Evolutionary conservation across 2,113 vertebrate genomes (phyloP).

Genomic region (Podarcis raffonei): DNA sequence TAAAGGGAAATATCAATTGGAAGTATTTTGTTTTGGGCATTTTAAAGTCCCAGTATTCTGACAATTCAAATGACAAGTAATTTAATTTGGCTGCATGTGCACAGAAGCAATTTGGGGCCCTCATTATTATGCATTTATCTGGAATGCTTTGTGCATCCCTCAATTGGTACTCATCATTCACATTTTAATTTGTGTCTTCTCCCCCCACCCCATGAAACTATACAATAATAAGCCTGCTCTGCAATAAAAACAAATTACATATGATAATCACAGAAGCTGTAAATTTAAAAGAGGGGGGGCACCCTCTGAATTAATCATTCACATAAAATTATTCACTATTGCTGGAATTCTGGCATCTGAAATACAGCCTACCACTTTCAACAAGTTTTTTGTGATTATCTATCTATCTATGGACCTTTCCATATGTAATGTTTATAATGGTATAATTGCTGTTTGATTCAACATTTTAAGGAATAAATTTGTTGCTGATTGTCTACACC

Average conservation of each 20-base stretch:
- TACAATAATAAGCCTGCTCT: conserved; percentile 4
- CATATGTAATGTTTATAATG: too few species aligned
- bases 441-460: too few species aligned
- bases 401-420: too few species aligned
- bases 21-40: background rate
- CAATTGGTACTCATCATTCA: background rate
- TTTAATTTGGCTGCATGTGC: background rate
- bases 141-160: background rate
- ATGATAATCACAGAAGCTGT: background rate
- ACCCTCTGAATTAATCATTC: background rate
- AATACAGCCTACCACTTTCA: background rate
- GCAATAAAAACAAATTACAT: background rate
- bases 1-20: background rate
- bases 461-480: too few species aligned
- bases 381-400: too few species aligned
- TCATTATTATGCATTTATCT: conserved; percentile 5
- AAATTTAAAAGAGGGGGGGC: background rate
- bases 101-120: background rate
- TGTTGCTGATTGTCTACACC: too few species aligned
- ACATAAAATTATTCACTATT: background rate
- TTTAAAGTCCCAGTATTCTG: background rate
- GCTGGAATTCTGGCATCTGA: background rate
- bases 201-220: background rate
- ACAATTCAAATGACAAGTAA: background rate
- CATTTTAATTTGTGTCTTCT: conserved; percentile 4